Evolutionary conservation across 2,888 invertebrate species (phyloP).

Genomic region (Plutella xylostella): DNA sequence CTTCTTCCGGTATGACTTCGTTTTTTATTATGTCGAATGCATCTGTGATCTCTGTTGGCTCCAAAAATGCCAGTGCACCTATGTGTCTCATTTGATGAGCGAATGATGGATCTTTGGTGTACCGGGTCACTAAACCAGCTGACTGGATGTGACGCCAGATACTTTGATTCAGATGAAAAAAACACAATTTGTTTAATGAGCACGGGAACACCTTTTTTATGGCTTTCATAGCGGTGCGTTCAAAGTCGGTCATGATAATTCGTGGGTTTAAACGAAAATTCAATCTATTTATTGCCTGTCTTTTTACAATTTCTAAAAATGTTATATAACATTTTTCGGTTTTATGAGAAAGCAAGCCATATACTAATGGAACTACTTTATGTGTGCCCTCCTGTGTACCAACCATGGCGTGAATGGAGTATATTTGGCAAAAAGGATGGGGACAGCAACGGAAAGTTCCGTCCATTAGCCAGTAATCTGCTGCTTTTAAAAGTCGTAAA

Average conservation of each 20-base stretch:
- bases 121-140: constrained; percentile 7
- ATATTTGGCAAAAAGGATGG: constrained; percentile 10
- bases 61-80: constrained; percentile 14
- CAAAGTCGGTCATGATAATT: constrained; percentile 14
- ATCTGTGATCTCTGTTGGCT: constrained; percentile 11
- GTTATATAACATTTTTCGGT: neutral
- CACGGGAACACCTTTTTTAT: constrained; percentile 12
- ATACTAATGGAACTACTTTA: constrained; percentile 4
- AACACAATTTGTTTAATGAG: constrained; percentile 13
- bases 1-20: constrained; percentile 2
- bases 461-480: constrained; percentile 8
- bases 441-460: constrained; percentile 12
- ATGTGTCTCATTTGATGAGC: constrained; percentile 14
- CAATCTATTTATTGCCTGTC: neutral
- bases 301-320: neutral
- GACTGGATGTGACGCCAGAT: constrained; percentile 5
- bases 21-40: constrained; percentile 10
- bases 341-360: neutral
- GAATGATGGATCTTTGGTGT: constrained; percentile 9
- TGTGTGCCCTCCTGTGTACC: no score
- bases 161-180: constrained; percentile 12
- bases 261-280: neutral
- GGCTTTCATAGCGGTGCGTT: constrained; percentile 13
- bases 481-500: neutral
- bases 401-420: constrained; percentile 5